Evolutionary conservation across 2,113 vertebrate species (phyloP).

Genomic region (Fregetta grallaria): DNA sequence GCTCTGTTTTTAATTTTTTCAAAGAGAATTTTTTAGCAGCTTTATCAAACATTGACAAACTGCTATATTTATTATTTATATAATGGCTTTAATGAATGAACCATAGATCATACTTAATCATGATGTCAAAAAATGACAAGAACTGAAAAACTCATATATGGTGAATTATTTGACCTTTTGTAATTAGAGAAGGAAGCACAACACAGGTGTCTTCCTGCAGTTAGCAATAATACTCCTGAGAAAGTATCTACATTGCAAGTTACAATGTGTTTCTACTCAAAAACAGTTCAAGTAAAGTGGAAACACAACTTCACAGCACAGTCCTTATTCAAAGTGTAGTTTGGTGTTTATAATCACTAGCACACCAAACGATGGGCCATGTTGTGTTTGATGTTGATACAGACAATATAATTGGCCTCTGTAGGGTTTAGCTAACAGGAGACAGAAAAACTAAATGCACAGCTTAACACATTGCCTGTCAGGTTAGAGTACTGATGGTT

Average conservation of each 20-base stretch:
- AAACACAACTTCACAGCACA: constrained; percentile 5
- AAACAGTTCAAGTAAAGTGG: constrained; percentile 48
- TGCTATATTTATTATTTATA: constrained; percentile 63
- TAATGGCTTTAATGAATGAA: constrained; percentile 56
- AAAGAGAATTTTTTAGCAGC: not conserved
- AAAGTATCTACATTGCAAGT: not conserved
- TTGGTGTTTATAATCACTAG: constrained; percentile 45
- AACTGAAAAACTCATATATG: constrained; percentile 23
- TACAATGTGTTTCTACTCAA: constrained; percentile 68
- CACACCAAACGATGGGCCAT: not conserved
- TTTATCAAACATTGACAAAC: constrained; percentile 52
- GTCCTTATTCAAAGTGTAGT: not conserved
- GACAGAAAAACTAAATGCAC: not conserved
- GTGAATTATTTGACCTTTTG: constrained; percentile 54
- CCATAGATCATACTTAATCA: constrained; percentile 58
- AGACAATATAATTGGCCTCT: constrained; percentile 46
- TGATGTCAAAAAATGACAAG: constrained; percentile 27
- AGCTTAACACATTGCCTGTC: not conserved
- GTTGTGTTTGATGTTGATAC: constrained; percentile 34
- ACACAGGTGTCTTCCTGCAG: constrained; percentile 70
- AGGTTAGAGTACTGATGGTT: constrained; percentile 2
- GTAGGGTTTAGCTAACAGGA: not conserved
- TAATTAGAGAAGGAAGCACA: constrained; percentile 50
- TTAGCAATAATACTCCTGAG: constrained; percentile 52
- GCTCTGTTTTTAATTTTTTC: not conserved